A percentile compares a stretch with the other conserved stretches of the same genome.
These are phyloP conservation scores for Cryptomyrus ogoouensis DNA, from an alignment of 2,113 vertebrate genomes.

Conservation along the genomic window DNA sequence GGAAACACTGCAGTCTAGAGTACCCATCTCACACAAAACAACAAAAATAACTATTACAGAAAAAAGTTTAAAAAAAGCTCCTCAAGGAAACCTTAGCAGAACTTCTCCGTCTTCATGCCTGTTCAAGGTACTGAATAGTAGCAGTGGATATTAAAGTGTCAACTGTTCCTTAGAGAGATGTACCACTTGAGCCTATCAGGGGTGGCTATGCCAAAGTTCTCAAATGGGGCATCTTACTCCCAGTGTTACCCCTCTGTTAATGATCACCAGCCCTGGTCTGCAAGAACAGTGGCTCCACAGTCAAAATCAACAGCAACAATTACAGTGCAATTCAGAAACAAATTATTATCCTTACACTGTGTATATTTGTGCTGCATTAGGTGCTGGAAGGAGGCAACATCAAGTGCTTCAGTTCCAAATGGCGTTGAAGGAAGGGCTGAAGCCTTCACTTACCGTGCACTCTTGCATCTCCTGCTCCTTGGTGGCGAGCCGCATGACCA, in stretches of 20 bases:
- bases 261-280: background rate
- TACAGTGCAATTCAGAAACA: background rate
- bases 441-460: conserved; percentile 82
- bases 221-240: background rate
- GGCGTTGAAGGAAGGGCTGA: background rate
- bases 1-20: background rate
- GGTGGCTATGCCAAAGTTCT: background rate
- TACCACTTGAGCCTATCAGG: background rate
- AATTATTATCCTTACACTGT: background rate
- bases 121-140: background rate
- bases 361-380: background rate
- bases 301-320: background rate
- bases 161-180: background rate
- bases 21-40: background rate
- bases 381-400: background rate
- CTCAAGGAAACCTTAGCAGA: background rate
- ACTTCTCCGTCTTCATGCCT: background rate
- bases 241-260: background rate
- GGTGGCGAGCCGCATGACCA: conserved; percentile 96
- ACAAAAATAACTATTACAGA: background rate
- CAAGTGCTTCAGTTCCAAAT: background rate
- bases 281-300: background rate
- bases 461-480: conserved; percentile 99
- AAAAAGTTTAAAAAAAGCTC: background rate
- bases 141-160: background rate